Base-by-base conservation (phyloP, 2,113 vertebrate species). In the Phoenicopterus ruber region DNA sequence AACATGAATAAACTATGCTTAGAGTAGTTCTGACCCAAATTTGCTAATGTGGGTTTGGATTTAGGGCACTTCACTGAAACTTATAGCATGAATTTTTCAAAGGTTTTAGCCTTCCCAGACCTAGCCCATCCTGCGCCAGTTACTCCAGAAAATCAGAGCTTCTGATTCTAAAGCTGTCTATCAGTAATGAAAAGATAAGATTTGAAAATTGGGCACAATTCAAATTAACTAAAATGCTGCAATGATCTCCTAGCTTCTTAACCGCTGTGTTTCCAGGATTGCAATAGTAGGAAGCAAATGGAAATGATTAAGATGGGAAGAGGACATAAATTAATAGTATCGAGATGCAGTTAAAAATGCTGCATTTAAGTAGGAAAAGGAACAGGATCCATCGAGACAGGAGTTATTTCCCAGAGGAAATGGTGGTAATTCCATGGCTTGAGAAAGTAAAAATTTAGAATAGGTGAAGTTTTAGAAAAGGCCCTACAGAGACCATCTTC, bases 11-110 rank as follows among this genome's bases (percentile, higher is more conserved):
- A 92, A 79, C 44, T 74, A 44, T 49, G 36, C 62, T 82, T 90
- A 77, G 46, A 59, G 58, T 50, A 93, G 47, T 80, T 80, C 62
- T 93, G 90, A 83, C 82, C 79, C 85, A 94, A 94, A 92, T 88
- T 94, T 94, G 17, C 66, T 90, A 93, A 88, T 47, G 46, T 69
- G 38, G 10, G 38, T 77, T 94, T 90, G 67, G 49, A 94, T 96
- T 86, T 77, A 92, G 74, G 82, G 61, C 79, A 77, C 22, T 54
- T 88, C 42, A 86, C 26, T 84, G 55, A 95, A 84, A 26, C 70
- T 57, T 58, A 58, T 34, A 83, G 29, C 17, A 34, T n/a, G 14
- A 90, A 4, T 92, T 92, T 82, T 54, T 82, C 74, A 77, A 90
- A 93, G 34, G 25, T 90, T 90, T 82, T 86, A 71, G 52, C 46